phyloP scores from a whole-genome alignment of 2,888 invertebrate species.

The Philereme vetulata region DNA sequence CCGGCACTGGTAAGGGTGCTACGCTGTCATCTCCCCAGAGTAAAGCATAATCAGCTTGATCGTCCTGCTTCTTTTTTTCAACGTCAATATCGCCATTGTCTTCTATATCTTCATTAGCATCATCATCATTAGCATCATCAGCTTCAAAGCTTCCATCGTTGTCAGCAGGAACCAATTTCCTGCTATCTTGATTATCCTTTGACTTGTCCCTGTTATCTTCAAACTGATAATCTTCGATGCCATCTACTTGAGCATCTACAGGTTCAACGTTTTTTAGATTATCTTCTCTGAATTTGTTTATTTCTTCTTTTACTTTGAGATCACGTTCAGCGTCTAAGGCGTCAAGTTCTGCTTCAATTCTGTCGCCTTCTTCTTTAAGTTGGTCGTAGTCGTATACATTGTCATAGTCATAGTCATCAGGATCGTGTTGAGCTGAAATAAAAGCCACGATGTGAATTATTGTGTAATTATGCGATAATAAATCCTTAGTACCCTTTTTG shows the following conservation, averaged over 20 bases:
- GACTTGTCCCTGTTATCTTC: constrained; percentile 61
- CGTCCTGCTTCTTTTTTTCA: constrained; percentile 20
- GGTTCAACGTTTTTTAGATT: constrained; percentile 27
- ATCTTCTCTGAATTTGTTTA: constrained; percentile 31
- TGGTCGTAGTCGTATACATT: constrained; percentile 30
- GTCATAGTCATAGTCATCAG: constrained; percentile 36
- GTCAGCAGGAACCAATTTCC: constrained; percentile 18
- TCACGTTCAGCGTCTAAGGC: constrained; percentile 27
- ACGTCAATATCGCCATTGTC: constrained; percentile 18
- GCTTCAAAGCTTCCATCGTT: constrained; percentile 15
- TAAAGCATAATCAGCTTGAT: constrained; percentile 35
- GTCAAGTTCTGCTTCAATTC: constrained; percentile 30
- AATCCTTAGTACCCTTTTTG: too few relatives aligned
- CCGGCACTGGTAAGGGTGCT: constrained; percentile 35
- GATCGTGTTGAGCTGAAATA: constrained; percentile 45
- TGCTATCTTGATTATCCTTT: constrained; percentile 23
- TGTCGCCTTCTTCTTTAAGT: constrained; percentile 27
- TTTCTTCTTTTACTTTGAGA: constrained; percentile 33
- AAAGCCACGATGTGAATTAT: constrained; percentile 2
- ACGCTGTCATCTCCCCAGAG: constrained; percentile 37
- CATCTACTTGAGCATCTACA: constrained; percentile 27
- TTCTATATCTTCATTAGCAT: constrained; percentile 20
- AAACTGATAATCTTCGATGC: constrained; percentile 56
- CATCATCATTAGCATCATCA: constrained; percentile 22
- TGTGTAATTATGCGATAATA: too few relatives aligned